These are phyloP conservation scores for Premnoplex brunnescens DNA, from an alignment of 2,797 vertebrate species.

Conservation along the genomic window DNA sequence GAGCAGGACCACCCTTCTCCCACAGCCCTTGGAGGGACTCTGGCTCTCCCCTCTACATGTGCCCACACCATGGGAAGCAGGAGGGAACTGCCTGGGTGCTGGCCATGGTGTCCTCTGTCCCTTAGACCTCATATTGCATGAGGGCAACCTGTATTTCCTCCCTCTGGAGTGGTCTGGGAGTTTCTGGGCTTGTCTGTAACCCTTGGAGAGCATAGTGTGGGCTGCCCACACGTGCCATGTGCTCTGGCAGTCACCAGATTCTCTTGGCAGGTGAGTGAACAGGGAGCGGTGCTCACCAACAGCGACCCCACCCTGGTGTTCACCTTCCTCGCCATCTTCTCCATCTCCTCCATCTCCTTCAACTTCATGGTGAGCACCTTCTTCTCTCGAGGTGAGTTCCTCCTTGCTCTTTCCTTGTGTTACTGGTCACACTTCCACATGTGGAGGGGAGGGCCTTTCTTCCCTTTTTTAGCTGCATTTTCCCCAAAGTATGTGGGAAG, in stretches of 20 bases:
- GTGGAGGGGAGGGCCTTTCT: neutral
- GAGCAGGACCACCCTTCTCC: neutral
- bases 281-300: slow-evolving; percentile 87
- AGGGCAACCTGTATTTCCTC: neutral
- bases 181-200: neutral
- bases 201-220: neutral
- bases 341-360: slow-evolving; percentile 91
- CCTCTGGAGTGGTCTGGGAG: neutral
- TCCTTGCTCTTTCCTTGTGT: fast-evolving
- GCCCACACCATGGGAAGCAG: neutral
- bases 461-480: neutral
- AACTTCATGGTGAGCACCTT: slow-evolving; percentile 99
- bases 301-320: slow-evolving; percentile 93
- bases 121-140: fast-evolving
- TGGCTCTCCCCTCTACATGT: neutral
- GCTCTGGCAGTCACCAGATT: neutral
- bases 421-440: neutral
- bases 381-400: slow-evolving; percentile 88
- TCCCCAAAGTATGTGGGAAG: fast-evolving
- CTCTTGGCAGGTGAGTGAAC: slow-evolving; percentile 83
- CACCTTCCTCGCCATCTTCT: slow-evolving; percentile 86
- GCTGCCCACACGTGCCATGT: neutral
- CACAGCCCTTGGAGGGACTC: neutral
- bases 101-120: neutral
- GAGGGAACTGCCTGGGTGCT: neutral